phyloP scores from a whole-genome alignment of 1,140 invertebrate species.

The Harlomillsia oculata region DNA sequence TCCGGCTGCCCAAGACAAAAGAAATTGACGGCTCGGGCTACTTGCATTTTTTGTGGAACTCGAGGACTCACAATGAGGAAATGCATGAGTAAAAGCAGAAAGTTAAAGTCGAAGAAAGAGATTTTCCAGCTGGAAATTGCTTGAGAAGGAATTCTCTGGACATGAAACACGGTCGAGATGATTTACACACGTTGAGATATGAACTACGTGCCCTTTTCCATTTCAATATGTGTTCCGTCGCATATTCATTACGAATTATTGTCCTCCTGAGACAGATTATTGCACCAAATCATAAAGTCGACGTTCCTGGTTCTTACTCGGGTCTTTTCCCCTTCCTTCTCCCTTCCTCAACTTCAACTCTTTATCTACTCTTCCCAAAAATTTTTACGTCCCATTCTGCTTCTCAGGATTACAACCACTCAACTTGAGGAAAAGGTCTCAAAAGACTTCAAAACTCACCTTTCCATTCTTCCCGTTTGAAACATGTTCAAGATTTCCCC shows the following conservation, averaged over 20 bases:
- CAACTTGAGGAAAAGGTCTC: conserved; percentile 3
- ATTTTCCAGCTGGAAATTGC: too few species aligned
- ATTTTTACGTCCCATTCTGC: conserved; percentile 24
- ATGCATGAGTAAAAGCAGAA: not conserved
- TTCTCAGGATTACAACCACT: conserved; percentile 23
- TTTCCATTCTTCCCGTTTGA: too few species aligned
- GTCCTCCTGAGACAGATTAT: conserved; percentile 36
- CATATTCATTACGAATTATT: conserved; percentile 45
- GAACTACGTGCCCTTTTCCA: conserved; percentile 23
- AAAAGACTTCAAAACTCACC: not conserved
- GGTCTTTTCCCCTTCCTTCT: conserved; percentile 1
- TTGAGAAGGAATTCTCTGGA: too few species aligned
- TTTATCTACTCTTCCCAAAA: conserved; percentile 30
- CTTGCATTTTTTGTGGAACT: too few species aligned
- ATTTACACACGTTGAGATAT: conserved; percentile 29
- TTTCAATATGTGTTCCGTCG: conserved; percentile 40
- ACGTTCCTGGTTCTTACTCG: not conserved
- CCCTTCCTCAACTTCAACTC: conserved; percentile 21
- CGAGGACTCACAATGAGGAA: too few species aligned
- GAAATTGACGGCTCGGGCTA: conserved; percentile 4
- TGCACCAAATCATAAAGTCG: conserved; percentile 37
- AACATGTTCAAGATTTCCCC: not conserved
- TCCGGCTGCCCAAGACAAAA: conserved; percentile 6
- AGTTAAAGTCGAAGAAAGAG: not conserved
- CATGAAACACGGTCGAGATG: conserved; percentile 15